Evolutionary conservation across 2,888 invertebrate species (phyloP).

Genomic region (Alloscopus bannaensis): DNA sequence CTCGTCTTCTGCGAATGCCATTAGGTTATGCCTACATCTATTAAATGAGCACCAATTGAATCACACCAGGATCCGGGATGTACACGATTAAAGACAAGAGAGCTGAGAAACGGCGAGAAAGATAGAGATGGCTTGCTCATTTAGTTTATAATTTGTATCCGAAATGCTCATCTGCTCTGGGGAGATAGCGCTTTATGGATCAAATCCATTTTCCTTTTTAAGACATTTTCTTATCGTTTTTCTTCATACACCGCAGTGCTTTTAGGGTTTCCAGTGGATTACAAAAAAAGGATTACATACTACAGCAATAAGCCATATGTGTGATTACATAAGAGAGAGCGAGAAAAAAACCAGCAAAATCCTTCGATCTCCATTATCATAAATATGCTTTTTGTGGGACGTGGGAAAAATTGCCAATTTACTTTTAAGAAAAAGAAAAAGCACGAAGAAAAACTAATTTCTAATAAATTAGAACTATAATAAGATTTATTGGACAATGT

Average conservation of each 20-base stretch:
- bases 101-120: background rate
- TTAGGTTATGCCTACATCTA: constrained; percentile 47
- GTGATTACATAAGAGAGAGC: too few species aligned
- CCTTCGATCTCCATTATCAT: constrained; percentile 67
- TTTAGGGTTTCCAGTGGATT: too few species aligned
- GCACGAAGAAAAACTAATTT: constrained; percentile 66
- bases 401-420: constrained; percentile 73
- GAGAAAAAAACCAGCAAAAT: too few species aligned
- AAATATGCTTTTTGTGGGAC: constrained; percentile 70
- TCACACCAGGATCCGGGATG: constrained; percentile 54
- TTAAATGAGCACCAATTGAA: constrained; percentile 56
- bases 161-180: too few species aligned
- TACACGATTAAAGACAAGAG: background rate
- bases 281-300: too few species aligned
- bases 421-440: constrained; percentile 65
- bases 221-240: too few species aligned
- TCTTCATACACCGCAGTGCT: too few species aligned
- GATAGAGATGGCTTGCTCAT: background rate
- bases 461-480: constrained; percentile 61
- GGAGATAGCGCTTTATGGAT: too few species aligned
- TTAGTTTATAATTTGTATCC: too few species aligned
- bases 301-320: too few species aligned
- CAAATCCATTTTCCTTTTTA: background rate
- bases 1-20: too few species aligned
- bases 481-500: constrained; percentile 54